Base-by-base conservation (phyloP, 2,888 invertebrate genomes). In the Leptodirus hochenwartii region DNA sequence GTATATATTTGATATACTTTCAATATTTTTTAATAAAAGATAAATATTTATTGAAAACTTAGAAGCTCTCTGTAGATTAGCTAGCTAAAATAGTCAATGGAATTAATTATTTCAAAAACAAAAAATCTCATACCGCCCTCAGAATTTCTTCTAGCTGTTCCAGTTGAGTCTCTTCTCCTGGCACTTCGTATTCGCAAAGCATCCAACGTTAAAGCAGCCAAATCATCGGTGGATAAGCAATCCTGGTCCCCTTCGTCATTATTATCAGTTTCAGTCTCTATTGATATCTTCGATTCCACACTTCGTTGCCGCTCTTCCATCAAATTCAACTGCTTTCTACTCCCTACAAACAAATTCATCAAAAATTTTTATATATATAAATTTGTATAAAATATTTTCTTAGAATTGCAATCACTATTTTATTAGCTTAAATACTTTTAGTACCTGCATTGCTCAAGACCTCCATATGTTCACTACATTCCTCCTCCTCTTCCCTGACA, bases 381-480 rank as follows among this genome's bases (percentile, higher is more conserved):
- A 20, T 8, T 8, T 6, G 9, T 20, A 8, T 20, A 8, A 20
- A 20, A 20, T 20, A 6, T 20, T 8, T 8, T 25, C 10, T 13
- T n/a, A 25, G n/a, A n/a, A 26, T 26, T n/a, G 5, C 6, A 5
- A 26, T 15, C 12, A 5, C 27, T 13, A 26, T 13, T 26, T 26
- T 5, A 6, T n/a, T 9, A 24, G 8, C 6, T 9, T 9, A 9
- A 24, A 9, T 9, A 9, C 11, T 8, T 16, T 15, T 12, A 5
- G 37, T 40, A 50, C 53, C 50, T 32, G 47, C 39, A 17, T 41
- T 43, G 34, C 52, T 52, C 22, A 49, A 25, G 15, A 44, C 43
- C 31, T 65, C 64, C 42, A 49, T 51, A 33, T 53, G 59, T 47
- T 72, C 71, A 42, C 69, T 68, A 44, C 72, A 72, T 56, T 74